Evolutionary conservation across 92 coral and sea anemone genomes (phyloP), one percentile per base, ranked within the genome.

Genomic region (Porites divaricata): DNA sequence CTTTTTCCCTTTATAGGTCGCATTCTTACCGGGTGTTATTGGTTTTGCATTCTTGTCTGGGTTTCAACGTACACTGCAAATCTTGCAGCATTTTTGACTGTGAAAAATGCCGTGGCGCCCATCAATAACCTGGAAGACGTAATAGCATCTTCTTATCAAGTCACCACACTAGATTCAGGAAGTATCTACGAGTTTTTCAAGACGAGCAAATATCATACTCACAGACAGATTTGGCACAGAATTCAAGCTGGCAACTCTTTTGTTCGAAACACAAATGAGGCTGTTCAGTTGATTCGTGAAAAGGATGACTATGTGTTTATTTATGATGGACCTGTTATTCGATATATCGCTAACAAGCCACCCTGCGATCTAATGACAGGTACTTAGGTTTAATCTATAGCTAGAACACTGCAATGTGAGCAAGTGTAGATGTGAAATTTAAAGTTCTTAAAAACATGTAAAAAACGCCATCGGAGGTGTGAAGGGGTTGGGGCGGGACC

Each of bases 321-420:
- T 66, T 83, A 76, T 53, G 97, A 93, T 49, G 88, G 90, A 28
- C 94, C 97, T 7, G 74, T 80, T 61, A 62, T 90, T 7, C 71
- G 76, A 25, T 76, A 89, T 49, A 12, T 64, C 2, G 73, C 89
- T 16, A 70, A 71, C 6, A 81, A 74, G 53, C 83, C 88, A 52
- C 97, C 97, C 1, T 93, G 97, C 54, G 92, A 93, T 75, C 23
- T 91, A 0, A 66, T 66, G 2, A 79, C 89, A 20, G 79, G 93
- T 86, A 66, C 48, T 35, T 35, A 35, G 45, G 49, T 85, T 2
- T 35, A 6, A 35, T 35, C 7, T n/a, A n/a, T n/a, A n/a, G n/a
- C n/a, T 6, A 35, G 45, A 4, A 35, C 45, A 35, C 45, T 35
- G 45, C 45, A 6, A 35, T 35, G 4, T 35, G 45, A 35, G 4